Percentiles rank a stretch among this genome's conserved stretches.
Conservation (phyloP, 2,888 invertebrate species). For the Oxyscelio sp. region DNA sequence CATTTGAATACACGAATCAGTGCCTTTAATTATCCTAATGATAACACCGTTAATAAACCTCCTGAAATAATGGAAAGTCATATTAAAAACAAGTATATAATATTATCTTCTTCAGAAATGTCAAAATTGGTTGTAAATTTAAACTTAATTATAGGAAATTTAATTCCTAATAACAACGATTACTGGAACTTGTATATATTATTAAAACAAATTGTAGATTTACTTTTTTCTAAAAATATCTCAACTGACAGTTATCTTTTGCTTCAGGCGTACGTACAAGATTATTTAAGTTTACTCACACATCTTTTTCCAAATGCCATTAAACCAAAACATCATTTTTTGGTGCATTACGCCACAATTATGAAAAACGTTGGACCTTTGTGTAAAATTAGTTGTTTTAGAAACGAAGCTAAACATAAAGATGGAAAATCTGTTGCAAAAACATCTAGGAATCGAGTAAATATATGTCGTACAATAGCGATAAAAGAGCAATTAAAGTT, state of each 20-base stretch:
- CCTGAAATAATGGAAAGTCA: too few species aligned
- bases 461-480: constrained; percentile 40
- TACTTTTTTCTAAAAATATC: neutral
- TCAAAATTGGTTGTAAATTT: too few species aligned
- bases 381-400: constrained; percentile 24
- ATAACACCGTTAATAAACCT: too few species aligned
- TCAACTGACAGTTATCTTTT: neutral
- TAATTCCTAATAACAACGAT: neutral
- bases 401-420: constrained; percentile 30
- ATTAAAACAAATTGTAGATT: constrained; percentile 6
- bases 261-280: neutral
- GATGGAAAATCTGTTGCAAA: constrained; percentile 29
- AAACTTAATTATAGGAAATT: constrained; percentile 16
- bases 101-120: too few species aligned
- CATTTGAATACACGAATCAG: too few species aligned
- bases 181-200: constrained; percentile 2
- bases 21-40: too few species aligned
- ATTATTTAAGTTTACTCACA: neutral
- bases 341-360: constrained; percentile 18
- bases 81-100: too few species aligned
- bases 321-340: constrained; percentile 2
- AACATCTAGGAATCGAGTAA: constrained; percentile 22
- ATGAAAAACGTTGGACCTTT: constrained; percentile 34
- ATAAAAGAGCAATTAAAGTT: constrained; percentile 28
- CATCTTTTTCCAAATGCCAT: neutral